A percentile compares a stretch with the other conserved stretches of the same genome.
Conservation (phyloP, 2,888 invertebrate genomes). For the Mayetiola destructor region DNA sequence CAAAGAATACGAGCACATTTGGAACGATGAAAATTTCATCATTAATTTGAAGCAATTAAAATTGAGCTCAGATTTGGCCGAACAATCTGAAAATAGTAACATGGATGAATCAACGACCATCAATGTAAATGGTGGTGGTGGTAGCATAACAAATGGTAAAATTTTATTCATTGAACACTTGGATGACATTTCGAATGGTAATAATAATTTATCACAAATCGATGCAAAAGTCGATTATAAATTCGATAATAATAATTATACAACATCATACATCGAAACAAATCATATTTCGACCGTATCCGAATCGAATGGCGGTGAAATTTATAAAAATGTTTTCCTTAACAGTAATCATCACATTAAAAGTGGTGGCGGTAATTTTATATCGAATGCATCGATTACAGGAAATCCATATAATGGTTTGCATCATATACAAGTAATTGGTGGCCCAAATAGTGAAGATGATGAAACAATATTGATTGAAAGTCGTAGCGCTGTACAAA, state of each 20-base stretch:
- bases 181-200: too few relatives aligned
- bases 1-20: slow-evolving; percentile 21
- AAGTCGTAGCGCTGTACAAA: too few relatives aligned
- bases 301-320: neutral
- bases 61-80: neutral
- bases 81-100: neutral
- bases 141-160: neutral
- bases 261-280: too few relatives aligned
- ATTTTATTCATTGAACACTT: neutral
- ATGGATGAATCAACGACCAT: neutral
- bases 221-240: too few relatives aligned
- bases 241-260: too few relatives aligned
- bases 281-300: too few relatives aligned
- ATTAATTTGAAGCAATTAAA: neutral
- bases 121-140: neutral
- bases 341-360: neutral
- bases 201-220: too few relatives aligned
- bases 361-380: too few relatives aligned
- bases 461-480: slow-evolving; percentile 1
- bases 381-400: neutral
- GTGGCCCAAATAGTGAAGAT: neutral
- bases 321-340: neutral
- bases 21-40: slow-evolving; percentile 19
- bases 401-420: too few relatives aligned
- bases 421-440: neutral